These are phyloP conservation scores for Malacoctenus gilli DNA, from an alignment of 2,797 vertebrate genomes.

Conservation along the genomic window DNA sequence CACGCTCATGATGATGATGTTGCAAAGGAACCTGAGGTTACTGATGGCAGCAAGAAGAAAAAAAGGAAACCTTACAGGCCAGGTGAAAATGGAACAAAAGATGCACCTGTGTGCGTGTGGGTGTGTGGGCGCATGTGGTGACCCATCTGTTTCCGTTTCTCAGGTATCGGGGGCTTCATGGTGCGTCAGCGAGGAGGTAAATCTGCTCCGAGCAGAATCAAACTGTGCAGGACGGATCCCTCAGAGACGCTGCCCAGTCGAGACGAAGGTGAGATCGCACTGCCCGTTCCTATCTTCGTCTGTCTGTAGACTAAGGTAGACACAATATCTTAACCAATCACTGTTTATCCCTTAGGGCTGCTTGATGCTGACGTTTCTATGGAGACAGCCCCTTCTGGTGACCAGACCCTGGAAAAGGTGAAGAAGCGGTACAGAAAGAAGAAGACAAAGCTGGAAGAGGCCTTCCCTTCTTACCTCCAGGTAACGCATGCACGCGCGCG, in stretches of 20 bases:
- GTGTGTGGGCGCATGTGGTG: too few species aligned
- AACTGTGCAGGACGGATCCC: conserved; percentile 65
- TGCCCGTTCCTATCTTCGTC: neutral
- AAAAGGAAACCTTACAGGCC: conserved; percentile 97
- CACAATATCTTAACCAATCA: too few species aligned
- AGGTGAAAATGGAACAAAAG: conserved; percentile 74
- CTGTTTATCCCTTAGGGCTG: conserved; percentile 47
- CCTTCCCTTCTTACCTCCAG: conserved; percentile 94
- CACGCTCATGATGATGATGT: conserved; percentile 81
- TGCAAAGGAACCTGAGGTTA: conserved; percentile 81
- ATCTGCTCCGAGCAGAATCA: conserved; percentile 87
- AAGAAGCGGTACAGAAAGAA: conserved; percentile 97
- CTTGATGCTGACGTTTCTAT: conserved; percentile 82
- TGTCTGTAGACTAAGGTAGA: too few species aligned
- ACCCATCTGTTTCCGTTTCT: neutral
- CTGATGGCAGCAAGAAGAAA: conserved; percentile 89
- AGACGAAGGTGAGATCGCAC: conserved; percentile 86
- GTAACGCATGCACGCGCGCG: conserved; percentile 61
- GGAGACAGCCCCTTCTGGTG: conserved; percentile 78
- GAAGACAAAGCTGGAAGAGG: conserved; percentile 96
- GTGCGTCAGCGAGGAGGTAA: conserved; percentile 95
- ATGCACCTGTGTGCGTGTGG: neutral
- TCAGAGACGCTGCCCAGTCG: conserved; percentile 72
- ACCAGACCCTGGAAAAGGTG: conserved; percentile 87
- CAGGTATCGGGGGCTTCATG: conserved; percentile 99